These are phyloP conservation scores for Sibirionetta formosa DNA, from an alignment of 2,797 vertebrate species.

Conservation along the genomic window DNA sequence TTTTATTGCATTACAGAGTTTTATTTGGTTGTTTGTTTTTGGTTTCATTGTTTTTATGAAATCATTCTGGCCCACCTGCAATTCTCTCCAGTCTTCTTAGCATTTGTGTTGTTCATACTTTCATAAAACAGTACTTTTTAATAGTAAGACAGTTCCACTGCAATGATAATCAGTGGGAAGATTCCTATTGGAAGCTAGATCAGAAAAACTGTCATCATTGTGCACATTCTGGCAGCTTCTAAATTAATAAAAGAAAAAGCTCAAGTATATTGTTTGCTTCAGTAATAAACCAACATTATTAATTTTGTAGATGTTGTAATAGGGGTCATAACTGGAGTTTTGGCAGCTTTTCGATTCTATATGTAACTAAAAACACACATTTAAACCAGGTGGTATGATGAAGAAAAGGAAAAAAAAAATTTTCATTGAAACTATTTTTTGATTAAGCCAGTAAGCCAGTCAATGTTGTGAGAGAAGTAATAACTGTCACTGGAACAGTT, in stretches of 20 bases:
- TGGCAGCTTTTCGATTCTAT: not conserved
- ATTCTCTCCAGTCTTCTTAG: not conserved
- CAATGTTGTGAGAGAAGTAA: not conserved
- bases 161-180: not conserved
- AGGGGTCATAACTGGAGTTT: not conserved
- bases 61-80: not conserved
- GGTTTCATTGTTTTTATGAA: not conserved
- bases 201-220: not conserved
- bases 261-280: not conserved
- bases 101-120: not conserved
- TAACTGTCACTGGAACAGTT: not conserved
- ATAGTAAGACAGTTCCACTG: not conserved
- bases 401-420: not conserved
- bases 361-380: not conserved
- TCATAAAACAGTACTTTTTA: not conserved
- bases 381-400: conserved; percentile 14
- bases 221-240: not conserved
- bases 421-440: not conserved
- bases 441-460: not conserved
- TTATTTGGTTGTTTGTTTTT: no score
- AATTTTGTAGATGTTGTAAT: conserved; percentile 18
- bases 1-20: not conserved
- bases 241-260: conserved; percentile 21
- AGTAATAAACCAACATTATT: not conserved
- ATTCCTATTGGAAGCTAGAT: not conserved